A percentile compares a stretch with the other conserved stretches of the same genome.
These are phyloP conservation scores for Plectropomus leopardus DNA, from an alignment of 2,113 vertebrate species.

Conservation along the genomic window DNA sequence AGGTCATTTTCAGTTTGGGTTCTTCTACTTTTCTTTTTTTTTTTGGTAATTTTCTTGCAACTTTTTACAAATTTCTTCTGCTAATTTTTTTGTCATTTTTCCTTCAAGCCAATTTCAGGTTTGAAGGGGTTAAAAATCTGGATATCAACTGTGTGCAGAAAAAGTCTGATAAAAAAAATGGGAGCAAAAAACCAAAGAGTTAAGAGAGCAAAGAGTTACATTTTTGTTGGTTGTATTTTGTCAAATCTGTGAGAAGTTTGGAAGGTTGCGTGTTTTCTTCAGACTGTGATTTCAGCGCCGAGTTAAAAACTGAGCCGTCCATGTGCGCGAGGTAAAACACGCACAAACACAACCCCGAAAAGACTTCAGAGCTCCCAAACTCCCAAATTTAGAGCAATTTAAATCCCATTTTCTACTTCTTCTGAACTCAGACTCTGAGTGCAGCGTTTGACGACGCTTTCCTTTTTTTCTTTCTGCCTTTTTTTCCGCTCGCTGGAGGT, in stretches of 20 bases:
- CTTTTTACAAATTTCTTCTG: no score
- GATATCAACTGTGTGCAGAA: no score
- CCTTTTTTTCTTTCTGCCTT: conserved; percentile 13
- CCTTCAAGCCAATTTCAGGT: no score
- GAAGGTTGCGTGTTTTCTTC: not conserved
- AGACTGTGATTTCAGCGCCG: not conserved
- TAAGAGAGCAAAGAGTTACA: no score
- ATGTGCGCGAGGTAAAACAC: conserved; percentile 7
- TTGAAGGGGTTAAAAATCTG: no score
- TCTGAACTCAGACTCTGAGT: conserved; percentile 10
- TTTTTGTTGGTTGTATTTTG: no score
- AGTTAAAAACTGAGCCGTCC: conserved; percentile 22
- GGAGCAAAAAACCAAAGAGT: no score
- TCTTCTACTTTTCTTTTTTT: no score
- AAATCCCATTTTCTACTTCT: conserved; percentile 25
- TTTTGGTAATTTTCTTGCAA: no score
- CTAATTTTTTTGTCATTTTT: no score
- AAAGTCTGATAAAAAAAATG: no score
- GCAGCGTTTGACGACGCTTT: conserved; percentile 39
- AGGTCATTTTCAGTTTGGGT: no score
- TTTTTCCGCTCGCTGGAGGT: conserved; percentile 26
- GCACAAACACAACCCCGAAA: conserved; percentile 27
- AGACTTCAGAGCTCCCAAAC: conserved; percentile 13
- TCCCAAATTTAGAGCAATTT: conserved; percentile 40
- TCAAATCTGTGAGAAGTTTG: not conserved